Evolutionary conservation across 2,113 vertebrate species (phyloP).

Genomic region (Clarias gariepinus): DNA sequence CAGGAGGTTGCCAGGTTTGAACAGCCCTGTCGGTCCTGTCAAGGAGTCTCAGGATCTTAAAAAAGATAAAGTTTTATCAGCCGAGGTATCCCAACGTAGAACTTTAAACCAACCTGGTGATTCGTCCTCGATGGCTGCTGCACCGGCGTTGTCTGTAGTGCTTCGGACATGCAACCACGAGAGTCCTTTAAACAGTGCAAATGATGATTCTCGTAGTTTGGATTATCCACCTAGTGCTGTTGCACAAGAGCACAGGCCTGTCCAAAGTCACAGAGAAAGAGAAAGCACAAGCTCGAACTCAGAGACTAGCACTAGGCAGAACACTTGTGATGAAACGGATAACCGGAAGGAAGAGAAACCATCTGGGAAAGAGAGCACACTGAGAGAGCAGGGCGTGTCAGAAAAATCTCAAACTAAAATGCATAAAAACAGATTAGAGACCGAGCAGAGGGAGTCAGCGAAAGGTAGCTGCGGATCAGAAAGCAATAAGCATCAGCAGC

Average conservation of each 20-base stretch:
- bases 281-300: neutral
- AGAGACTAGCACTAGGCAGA: neutral
- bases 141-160: neutral
- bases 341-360: neutral
- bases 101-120: neutral
- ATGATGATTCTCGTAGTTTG: neutral
- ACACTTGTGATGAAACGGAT: slow-evolving; percentile 5
- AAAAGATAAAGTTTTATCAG: neutral
- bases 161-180: slow-evolving; percentile 21
- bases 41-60: slow-evolving; percentile 13
- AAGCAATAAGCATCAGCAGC: slow-evolving; percentile 60
- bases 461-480: slow-evolving; percentile 68
- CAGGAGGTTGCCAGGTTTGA: neutral
- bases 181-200: slow-evolving; percentile 18
- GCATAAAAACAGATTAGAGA: slow-evolving; percentile 60
- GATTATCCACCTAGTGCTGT: neutral
- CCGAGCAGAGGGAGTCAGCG: slow-evolving; percentile 64
- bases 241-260: neutral
- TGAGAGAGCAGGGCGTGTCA: slow-evolving; percentile 3
- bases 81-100: slow-evolving; percentile 9
- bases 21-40: neutral
- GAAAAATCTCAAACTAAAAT: slow-evolving; percentile 38
- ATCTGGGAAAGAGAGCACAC: neutral
- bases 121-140: neutral
- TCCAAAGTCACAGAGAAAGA: neutral